Conservation (phyloP, 1,140 invertebrate species). For the Tachypleus tridentatus region DNA sequence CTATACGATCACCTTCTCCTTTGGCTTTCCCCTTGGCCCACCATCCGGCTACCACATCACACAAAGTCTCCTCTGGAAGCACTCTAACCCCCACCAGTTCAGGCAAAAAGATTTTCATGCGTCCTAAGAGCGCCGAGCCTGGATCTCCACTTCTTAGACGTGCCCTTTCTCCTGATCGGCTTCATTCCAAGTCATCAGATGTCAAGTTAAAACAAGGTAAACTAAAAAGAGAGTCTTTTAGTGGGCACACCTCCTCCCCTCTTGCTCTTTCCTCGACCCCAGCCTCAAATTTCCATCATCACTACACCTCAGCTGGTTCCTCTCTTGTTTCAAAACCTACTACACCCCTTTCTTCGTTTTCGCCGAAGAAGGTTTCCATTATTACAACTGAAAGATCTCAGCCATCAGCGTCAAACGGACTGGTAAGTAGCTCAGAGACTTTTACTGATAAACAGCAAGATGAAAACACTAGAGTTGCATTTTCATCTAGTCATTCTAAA, state of each 20-base stretch:
- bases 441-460: too few species aligned
- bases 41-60: conserved; percentile 35
- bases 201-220: background rate
- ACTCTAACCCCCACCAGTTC: conserved; percentile 53
- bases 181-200: conserved; percentile 21
- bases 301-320: too few species aligned
- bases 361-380: too few species aligned
- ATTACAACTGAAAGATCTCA: too few species aligned
- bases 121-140: conserved; percentile 65
- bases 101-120: conserved; percentile 52
- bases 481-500: too few species aligned
- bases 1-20: conserved; percentile 66
- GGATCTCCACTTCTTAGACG: conserved; percentile 75
- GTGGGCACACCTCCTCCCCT: conserved; percentile 15
- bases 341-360: too few species aligned
- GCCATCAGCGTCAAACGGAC: too few species aligned
- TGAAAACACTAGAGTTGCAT: too few species aligned
- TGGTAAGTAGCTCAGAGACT: too few species aligned
- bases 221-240: conserved; percentile 13
- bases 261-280: conserved; percentile 17
- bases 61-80: conserved; percentile 36
- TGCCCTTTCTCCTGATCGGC: conserved; percentile 73
- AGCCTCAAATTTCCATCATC: too few species aligned
- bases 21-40: conserved; percentile 53
- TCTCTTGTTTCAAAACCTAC: too few species aligned